Evolutionary conservation across 2,888 invertebrate species (phyloP).

Genomic region (Mythimna impura): DNA sequence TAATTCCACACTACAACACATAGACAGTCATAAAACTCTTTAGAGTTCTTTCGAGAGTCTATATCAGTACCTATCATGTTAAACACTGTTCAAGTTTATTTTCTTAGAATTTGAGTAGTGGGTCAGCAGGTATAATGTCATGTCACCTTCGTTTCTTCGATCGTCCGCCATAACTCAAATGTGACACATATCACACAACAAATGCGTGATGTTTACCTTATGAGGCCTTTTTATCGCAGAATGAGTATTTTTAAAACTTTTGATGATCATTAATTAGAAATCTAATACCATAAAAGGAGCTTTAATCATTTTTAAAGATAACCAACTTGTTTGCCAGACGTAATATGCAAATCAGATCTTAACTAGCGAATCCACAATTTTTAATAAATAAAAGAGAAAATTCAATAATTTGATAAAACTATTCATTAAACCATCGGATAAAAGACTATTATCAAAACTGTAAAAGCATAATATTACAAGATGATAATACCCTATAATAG

Average conservation of each 20-base stretch:
- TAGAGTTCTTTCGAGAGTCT: background rate
- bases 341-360: constrained; percentile 20
- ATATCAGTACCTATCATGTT: background rate
- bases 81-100: constrained; percentile 27
- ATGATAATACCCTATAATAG: background rate
- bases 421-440: background rate
- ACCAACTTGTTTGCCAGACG: background rate
- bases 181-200: constrained; percentile 32
- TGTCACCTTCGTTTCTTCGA: constrained; percentile 36
- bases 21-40: background rate
- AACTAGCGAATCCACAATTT: background rate
- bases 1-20: background rate
- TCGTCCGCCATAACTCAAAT: constrained; percentile 24
- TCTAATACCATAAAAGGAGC: background rate
- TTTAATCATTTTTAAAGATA: background rate
- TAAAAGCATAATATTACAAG: background rate
- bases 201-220: constrained; percentile 32
- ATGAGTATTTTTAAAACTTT: constrained; percentile 1
- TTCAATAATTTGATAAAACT: background rate
- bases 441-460: constrained; percentile 5
- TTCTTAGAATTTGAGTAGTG: constrained; percentile 18
- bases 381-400: constrained; percentile 5
- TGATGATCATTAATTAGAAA: constrained; percentile 1
- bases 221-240: constrained; percentile 24
- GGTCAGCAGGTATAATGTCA: constrained; percentile 11